phyloP scores from a whole-genome alignment of 2,113 vertebrate species.

The Coturnix japonica region DNA sequence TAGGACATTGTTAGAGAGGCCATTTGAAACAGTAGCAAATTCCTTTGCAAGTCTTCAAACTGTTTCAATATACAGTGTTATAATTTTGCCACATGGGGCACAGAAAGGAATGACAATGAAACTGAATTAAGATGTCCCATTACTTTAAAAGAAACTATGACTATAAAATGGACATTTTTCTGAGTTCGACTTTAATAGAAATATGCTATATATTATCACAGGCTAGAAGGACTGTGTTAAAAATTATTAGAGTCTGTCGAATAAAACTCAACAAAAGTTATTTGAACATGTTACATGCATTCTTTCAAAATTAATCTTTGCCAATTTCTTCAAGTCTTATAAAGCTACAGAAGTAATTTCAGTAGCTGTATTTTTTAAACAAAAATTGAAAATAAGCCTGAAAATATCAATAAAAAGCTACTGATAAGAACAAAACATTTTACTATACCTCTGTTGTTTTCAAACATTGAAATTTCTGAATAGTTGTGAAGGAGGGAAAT shows the following conservation, averaged over 20 bases:
- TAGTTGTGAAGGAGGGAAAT: background rate
- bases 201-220: background rate
- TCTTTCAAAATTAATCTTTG: background rate
- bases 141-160: background rate
- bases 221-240: background rate
- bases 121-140: background rate
- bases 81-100: background rate
- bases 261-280: background rate
- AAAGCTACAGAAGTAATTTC: background rate
- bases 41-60: constrained; percentile 16
- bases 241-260: background rate
- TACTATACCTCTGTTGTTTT: background rate
- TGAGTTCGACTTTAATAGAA: background rate
- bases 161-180: background rate
- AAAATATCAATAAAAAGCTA: constrained; percentile 38
- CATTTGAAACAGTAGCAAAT: constrained; percentile 23
- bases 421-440: constrained; percentile 8
- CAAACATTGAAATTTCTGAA: constrained; percentile 17
- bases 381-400: constrained; percentile 36
- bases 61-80: background rate
- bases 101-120: background rate
- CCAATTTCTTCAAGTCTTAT: background rate
- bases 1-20: background rate
- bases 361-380: background rate
- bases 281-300: background rate